Conservation (phyloP, 2,797 vertebrate species). For the Helostoma temminkii region DNA sequence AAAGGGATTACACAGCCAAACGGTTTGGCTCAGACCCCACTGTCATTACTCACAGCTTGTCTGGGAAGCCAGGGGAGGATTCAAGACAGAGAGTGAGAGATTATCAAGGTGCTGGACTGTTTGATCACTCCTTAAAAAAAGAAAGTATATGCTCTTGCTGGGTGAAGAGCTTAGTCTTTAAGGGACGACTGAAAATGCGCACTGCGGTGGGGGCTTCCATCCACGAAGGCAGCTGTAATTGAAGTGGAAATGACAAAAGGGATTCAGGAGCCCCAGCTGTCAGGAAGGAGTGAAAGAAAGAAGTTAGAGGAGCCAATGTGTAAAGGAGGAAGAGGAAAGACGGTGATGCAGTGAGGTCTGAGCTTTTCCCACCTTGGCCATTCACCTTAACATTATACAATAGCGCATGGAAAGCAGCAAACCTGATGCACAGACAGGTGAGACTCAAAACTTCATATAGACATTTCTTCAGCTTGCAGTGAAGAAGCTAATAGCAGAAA, state of each 20-base stretch:
- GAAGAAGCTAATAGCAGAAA: not conserved
- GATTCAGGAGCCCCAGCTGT: constrained; percentile 51
- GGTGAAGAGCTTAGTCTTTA: constrained; percentile 46
- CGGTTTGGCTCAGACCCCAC: constrained; percentile 49
- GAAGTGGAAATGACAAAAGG: constrained; percentile 74
- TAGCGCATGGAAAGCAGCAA: not conserved
- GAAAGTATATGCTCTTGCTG: not conserved
- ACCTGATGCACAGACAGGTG: not conserved
- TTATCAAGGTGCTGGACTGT: constrained; percentile 31
- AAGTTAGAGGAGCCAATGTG: constrained; percentile 23
- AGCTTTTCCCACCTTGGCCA: constrained; percentile 27
- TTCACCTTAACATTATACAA: not conserved
- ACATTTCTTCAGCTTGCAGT: too few relatives aligned
- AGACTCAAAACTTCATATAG: not conserved
- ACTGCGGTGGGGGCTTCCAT: constrained; percentile 41
- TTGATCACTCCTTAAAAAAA: constrained; percentile 38
- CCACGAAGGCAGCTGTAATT: constrained; percentile 54
- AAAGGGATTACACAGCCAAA: constrained; percentile 62
- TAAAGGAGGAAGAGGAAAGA: constrained; percentile 18
- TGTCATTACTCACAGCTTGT: constrained; percentile 62
- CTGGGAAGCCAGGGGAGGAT: constrained; percentile 36
- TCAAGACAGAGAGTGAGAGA: constrained; percentile 22
- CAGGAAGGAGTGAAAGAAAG: constrained; percentile 40
- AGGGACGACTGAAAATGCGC: constrained; percentile 55
- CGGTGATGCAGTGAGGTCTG: not conserved